These are phyloP conservation scores for Brachionus plicatilis DNA, from an alignment of 1,140 invertebrate species.

Conservation along the genomic window DNA sequence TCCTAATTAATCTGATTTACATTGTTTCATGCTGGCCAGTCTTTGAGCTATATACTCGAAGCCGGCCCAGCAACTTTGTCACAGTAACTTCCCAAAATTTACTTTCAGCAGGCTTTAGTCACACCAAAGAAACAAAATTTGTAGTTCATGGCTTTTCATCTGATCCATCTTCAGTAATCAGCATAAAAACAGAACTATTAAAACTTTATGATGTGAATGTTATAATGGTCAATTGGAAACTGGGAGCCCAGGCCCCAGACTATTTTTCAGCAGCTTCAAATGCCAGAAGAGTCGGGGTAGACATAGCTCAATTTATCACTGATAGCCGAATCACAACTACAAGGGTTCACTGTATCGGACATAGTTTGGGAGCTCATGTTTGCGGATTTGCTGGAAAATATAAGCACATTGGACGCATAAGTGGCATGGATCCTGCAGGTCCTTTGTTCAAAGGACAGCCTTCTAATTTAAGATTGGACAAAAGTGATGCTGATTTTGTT, in stretches of 20 bases:
- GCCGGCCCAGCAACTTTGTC: background rate
- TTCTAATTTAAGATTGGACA: constrained; percentile 66
- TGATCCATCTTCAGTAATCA: constrained; percentile 41
- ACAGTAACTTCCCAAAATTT: background rate
- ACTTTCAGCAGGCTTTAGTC: background rate
- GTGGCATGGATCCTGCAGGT: constrained; percentile 56
- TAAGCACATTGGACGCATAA: constrained; percentile 70
- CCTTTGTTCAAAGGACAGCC: background rate
- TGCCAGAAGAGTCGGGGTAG: constrained; percentile 71
- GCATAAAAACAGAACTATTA: constrained; percentile 46
- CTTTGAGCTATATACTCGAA: background rate
- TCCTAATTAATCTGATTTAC: background rate
- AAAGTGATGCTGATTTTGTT: constrained; percentile 77
- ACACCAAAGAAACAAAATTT: constrained; percentile 27
- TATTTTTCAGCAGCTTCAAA: constrained; percentile 68
- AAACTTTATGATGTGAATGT: constrained; percentile 30
- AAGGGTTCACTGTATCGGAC: constrained; percentile 71
- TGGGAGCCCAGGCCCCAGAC: background rate
- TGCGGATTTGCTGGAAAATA: constrained; percentile 81
- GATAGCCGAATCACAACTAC: constrained; percentile 40
- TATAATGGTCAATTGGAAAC: background rate
- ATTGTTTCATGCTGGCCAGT: background rate
- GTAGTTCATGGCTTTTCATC: constrained; percentile 14
- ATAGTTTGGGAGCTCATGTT: constrained; percentile 66
- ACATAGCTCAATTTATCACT: constrained; percentile 64